Evolutionary conservation across 2,797 vertebrate genomes (phyloP).

Genomic region (Melanotaenia maccullochi): DNA sequence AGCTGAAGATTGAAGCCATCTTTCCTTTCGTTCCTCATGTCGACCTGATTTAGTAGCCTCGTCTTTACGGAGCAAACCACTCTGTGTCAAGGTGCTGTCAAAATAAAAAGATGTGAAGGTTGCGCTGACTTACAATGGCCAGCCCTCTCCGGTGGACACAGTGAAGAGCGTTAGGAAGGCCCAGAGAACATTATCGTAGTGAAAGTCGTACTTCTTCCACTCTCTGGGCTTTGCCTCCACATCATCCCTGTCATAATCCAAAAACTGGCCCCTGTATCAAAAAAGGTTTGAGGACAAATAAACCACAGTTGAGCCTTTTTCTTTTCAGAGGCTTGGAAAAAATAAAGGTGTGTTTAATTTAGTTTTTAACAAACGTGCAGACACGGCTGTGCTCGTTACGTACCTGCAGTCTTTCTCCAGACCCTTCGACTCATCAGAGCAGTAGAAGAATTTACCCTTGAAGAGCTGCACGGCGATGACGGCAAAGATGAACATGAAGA

Average conservation of each 20-base stretch:
- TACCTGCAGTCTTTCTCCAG: conserved; percentile 97
- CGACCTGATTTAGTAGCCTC: neutral
- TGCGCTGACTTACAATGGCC: conserved; percentile 91
- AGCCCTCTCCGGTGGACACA: conserved; percentile 97
- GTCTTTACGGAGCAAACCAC: neutral
- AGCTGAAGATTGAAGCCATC: neutral
- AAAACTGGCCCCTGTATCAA: conserved; percentile 89
- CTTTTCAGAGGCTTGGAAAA: neutral
- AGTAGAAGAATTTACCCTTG: conserved; percentile 98
- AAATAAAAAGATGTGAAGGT: neutral
- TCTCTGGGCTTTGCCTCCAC: conserved; percentile 90
- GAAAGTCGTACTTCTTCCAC: conserved; percentile 98
- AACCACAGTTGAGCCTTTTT: too few relatives aligned
- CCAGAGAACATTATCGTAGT: conserved; percentile 98
- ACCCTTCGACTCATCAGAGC: conserved; percentile 95
- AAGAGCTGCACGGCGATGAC: conserved; percentile 98
- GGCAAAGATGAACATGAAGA: conserved; percentile 99
- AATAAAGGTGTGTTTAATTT: too few relatives aligned
- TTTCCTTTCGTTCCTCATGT: neutral
- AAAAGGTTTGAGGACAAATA: neutral
- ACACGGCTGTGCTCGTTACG: neutral
- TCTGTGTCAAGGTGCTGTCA: neutral
- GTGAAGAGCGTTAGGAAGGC: conserved; percentile 97
- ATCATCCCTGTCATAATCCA: conserved; percentile 90
- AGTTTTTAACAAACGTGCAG: neutral